Conservation (phyloP, 2,888 invertebrate species). For the Uropetala carovei region DNA sequence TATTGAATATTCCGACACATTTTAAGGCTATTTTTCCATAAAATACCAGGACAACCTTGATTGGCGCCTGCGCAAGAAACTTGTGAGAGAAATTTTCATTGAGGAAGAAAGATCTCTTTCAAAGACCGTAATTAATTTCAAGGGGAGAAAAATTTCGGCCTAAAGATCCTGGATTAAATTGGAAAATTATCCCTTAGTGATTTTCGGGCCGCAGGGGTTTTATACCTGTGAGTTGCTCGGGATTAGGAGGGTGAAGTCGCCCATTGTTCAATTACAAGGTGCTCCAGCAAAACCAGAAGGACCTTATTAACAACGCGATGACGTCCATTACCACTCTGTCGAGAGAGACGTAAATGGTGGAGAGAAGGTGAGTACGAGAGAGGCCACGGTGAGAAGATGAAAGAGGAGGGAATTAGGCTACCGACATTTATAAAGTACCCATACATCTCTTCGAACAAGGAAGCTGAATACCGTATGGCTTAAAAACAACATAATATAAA, state of each 20-base stretch:
- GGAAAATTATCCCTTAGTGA: constrained; percentile 29
- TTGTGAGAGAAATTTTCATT: too few relatives aligned
- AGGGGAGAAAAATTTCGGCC: constrained; percentile 30
- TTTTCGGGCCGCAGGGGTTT: constrained; percentile 18
- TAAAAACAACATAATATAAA: too few relatives aligned
- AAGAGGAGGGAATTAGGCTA: neutral
- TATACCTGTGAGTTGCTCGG: neutral
- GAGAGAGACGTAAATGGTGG: neutral
- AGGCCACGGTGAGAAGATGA: neutral
- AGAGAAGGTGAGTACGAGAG: neutral
- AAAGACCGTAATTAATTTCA: constrained; percentile 47
- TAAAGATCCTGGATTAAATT: constrained; percentile 42
- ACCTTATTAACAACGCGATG: constrained; percentile 43
- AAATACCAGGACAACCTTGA: too few relatives aligned
- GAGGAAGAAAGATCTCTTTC: neutral
- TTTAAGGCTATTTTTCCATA: too few relatives aligned
- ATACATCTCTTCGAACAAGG: too few relatives aligned
- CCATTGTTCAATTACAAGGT: constrained; percentile 60
- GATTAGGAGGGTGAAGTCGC: neutral
- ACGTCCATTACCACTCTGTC: constrained; percentile 26
- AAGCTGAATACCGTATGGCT: too few relatives aligned
- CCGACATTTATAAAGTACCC: too few relatives aligned
- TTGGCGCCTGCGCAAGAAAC: too few relatives aligned
- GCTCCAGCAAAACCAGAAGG: neutral
- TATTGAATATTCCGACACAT: too few relatives aligned